phyloP scores from a whole-genome alignment of 2,113 vertebrate genomes.

The Connochaetes taurinus region DNA sequence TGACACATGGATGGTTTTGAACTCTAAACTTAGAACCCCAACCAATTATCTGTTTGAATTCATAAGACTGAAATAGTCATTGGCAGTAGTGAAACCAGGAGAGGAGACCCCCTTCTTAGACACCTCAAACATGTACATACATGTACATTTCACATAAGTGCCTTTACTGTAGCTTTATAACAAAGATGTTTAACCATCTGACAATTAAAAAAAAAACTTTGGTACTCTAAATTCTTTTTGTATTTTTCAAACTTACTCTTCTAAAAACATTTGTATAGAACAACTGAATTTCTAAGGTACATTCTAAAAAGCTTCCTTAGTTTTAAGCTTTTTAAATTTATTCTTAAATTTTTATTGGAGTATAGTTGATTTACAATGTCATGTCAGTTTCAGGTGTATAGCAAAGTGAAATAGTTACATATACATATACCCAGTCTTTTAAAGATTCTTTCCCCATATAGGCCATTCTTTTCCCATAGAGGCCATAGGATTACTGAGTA shows the following conservation, averaged over 20 bases:
- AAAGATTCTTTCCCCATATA: not conserved
- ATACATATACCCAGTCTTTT: not conserved
- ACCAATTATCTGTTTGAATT: not conserved
- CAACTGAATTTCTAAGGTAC: not conserved
- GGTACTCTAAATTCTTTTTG: not conserved
- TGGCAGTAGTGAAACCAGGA: not conserved
- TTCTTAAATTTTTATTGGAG: not conserved
- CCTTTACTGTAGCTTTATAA: not conserved
- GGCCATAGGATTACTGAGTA: not conserved
- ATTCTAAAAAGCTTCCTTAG: not conserved
- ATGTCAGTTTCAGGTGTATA: not conserved
- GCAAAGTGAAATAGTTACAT: not conserved
- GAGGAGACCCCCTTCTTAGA: not conserved
- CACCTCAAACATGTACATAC: not conserved
- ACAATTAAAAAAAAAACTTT: not conserved
- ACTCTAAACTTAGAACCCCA: not conserved
- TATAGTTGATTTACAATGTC: not conserved
- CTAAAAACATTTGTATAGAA: not conserved
- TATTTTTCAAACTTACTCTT: not conserved
- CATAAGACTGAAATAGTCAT: not conserved
- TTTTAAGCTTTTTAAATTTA: not conserved
- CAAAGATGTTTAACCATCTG: not conserved
- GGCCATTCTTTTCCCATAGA: not conserved
- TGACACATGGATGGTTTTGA: not conserved
- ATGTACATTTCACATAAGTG: not conserved